These are phyloP conservation scores for Lochmaea crataegi DNA, from an alignment of 2,888 invertebrate species.

Conservation along the genomic window DNA sequence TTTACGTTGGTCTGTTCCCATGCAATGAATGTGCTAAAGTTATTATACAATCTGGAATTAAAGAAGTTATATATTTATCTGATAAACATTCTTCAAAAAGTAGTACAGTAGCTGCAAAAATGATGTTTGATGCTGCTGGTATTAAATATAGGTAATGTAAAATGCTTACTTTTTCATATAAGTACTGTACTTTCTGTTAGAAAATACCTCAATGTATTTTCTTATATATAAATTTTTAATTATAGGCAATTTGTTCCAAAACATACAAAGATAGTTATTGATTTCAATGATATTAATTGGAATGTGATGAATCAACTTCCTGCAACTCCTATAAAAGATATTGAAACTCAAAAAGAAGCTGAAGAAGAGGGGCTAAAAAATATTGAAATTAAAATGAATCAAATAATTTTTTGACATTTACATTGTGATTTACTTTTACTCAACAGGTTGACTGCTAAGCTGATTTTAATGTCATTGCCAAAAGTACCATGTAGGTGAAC, in stretches of 20 bases:
- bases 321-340: constrained; percentile 57
- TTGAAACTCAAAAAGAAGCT: not conserved
- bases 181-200: not conserved
- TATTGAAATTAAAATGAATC: not conserved
- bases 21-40: constrained; percentile 98
- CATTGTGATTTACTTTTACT: too few relatives aligned
- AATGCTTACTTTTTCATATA: constrained; percentile 35
- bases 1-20: constrained; percentile 93
- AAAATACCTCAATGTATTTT: constrained; percentile 26
- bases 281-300: constrained; percentile 75
- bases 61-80: constrained; percentile 80
- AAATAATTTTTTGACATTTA: not conserved
- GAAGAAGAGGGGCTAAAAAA: not conserved
- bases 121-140: constrained; percentile 84
- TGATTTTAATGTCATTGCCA: too few relatives aligned
- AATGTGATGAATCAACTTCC: constrained; percentile 67
- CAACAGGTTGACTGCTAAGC: too few relatives aligned
- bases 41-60: constrained; percentile 93
- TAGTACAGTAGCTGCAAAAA: constrained; percentile 79
- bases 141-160: constrained; percentile 73
- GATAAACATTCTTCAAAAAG: constrained; percentile 82
- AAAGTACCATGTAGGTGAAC: too few relatives aligned
- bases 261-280: constrained; percentile 73
- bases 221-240: constrained; percentile 43
- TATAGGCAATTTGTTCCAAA: constrained; percentile 75